Evolutionary conservation across 1,140 invertebrate genomes (phyloP), one percentile per base, ranked within the genome.

Genomic region (Leptonema lineaticorne): DNA sequence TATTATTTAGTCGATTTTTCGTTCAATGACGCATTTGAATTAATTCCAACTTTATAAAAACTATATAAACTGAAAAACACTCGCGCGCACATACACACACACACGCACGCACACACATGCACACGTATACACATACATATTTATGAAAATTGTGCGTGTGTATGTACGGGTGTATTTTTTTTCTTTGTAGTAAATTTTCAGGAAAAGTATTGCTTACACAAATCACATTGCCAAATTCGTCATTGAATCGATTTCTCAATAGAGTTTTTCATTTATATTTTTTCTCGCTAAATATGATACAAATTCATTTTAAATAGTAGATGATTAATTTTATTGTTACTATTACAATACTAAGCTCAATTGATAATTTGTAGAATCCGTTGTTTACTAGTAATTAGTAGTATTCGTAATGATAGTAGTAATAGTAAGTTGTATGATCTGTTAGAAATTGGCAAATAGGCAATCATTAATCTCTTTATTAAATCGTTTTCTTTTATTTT

Each of bases 301-400:
- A n/a, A n/a, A n/a, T n/a, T n/a, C n/a, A n/a, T n/a, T n/a, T n/a
- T n/a, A n/a, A n/a, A n/a, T n/a, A n/a, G n/a, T n/a, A n/a, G n/a
- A n/a, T n/a, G n/a, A n/a, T n/a, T n/a, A n/a, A n/a, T n/a, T n/a
- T n/a, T n/a, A n/a, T n/a, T n/a, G n/a, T n/a, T n/a, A n/a, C n/a
- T n/a, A n/a, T n/a, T n/a, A 73, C 66, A 70, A 65, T 73, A 73
- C 71, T 73, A 73, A 73, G 72, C 72, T 73, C 72, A 73, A 73
- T 73, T 46, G 72, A 73, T 71, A 71, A 71, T 73, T 73, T 70
- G 72, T 73, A 73, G 66, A 73, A 73, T 71, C 69, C 53, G 68
- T 72, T 68, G 65, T 68, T 67, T 71, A 59, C 18, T 60, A 70
- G 48, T 65, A 62, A 73, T 65, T 68, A 46, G 50, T 63, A 65